These are phyloP conservation scores for Cuniculus paca DNA, from an alignment of 2,797 vertebrate genomes.

Conservation along the genomic window DNA sequence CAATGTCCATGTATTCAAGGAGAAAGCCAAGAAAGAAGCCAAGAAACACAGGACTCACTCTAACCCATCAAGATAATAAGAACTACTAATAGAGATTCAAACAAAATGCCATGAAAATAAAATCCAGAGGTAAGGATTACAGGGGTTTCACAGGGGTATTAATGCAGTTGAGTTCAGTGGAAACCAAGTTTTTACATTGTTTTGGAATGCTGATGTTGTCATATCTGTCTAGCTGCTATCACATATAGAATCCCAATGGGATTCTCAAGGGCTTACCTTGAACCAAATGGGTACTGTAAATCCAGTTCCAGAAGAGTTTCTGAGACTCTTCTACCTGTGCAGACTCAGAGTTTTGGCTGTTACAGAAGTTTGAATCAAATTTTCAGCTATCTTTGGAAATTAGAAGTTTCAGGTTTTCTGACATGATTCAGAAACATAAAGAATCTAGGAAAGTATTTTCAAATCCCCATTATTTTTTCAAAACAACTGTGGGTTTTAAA, in stretches of 20 bases:
- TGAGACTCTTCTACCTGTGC: neutral
- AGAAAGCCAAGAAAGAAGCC: neutral
- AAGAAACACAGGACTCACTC: neutral
- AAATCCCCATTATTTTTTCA: neutral
- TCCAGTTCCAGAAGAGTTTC: neutral
- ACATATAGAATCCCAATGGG: neutral
- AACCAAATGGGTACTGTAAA: neutral
- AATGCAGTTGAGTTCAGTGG: neutral
- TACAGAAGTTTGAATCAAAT: slow-evolving; percentile 3
- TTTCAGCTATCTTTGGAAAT: neutral
- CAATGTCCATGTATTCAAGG: neutral
- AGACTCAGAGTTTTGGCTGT: neutral
- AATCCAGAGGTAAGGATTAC: neutral
- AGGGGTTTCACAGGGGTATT: neutral
- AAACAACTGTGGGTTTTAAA: neutral
- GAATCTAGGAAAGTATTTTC: neutral
- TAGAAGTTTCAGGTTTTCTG: neutral
- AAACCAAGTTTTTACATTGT: neutral
- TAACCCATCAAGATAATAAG: neutral
- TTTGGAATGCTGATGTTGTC: neutral
- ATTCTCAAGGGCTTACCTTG: neutral
- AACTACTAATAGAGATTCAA: neutral
- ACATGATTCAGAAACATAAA: neutral
- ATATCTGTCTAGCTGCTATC: neutral
- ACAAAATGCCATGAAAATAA: neutral